Evolutionary conservation across 23 tunicate species (phyloP).

Genomic region (Trididemnum nubilum): DNA sequence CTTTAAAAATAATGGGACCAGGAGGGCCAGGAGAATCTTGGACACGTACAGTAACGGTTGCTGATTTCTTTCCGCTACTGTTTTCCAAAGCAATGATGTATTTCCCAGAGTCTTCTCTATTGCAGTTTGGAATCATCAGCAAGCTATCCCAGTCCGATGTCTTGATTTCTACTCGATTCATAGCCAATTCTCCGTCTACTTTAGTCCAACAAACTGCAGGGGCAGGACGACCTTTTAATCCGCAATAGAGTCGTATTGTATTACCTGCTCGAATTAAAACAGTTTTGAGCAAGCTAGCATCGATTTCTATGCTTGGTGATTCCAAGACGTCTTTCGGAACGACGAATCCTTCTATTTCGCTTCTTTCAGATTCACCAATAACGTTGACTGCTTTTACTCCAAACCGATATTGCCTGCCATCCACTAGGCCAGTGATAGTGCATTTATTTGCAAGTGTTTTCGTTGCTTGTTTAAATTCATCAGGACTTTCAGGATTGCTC

Average conservation of each 20-base stretch:
- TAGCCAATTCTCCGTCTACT: conserved; percentile 62
- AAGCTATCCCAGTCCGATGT: conserved; percentile 76
- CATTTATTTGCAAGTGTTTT: conserved; percentile 50
- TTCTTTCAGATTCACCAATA: conserved; percentile 75
- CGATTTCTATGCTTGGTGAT: conserved; percentile 64
- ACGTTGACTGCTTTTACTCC: conserved; percentile 79
- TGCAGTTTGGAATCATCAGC: conserved; percentile 75
- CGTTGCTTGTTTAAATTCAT: conserved; percentile 62
- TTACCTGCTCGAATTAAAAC: conserved; percentile 70
- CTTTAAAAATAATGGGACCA: conserved; percentile 55
- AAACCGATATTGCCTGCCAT: conserved; percentile 71
- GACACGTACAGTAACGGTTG: conserved; percentile 79
- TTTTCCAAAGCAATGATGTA: conserved; percentile 70
- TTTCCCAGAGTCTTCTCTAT: conserved; percentile 88
- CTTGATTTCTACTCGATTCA: conserved; percentile 79
- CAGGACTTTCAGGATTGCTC: conserved; percentile 71
- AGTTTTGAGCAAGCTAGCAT: conserved; percentile 53
- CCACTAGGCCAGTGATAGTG: conserved; percentile 57
- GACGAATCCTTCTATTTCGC: conserved; percentile 62
- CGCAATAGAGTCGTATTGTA: conserved; percentile 59
- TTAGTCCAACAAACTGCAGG: conserved; percentile 86
- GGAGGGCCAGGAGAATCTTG: conserved; percentile 95
- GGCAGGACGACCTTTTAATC: conserved; percentile 80
- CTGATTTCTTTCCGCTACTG: conserved; percentile 75
- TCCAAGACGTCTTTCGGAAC: conserved; percentile 63